Evolutionary conservation across 2,113 vertebrate genomes (phyloP).

Genomic region (Lepus timidus): DNA sequence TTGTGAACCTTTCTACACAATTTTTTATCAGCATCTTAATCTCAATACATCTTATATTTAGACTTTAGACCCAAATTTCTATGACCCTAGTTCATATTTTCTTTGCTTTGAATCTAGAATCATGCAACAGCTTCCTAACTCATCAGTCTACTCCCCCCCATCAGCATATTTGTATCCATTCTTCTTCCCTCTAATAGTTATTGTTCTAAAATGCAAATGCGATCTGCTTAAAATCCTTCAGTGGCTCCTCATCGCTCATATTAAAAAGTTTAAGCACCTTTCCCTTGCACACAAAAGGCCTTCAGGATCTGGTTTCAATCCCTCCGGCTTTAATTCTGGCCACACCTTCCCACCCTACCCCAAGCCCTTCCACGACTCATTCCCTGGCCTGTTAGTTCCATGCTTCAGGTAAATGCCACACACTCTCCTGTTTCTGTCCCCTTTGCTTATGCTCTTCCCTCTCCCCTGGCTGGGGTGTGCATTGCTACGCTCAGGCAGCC

Average conservation of each 20-base stretch:
- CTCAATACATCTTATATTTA: background rate
- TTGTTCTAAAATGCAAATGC: background rate
- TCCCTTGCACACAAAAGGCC: background rate
- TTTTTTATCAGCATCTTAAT: background rate
- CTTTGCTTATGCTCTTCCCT: background rate
- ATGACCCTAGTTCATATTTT: background rate
- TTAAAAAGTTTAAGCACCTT: background rate
- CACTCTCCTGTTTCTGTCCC: background rate
- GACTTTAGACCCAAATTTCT: background rate
- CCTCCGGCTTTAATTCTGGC: background rate
- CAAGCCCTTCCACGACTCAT: background rate
- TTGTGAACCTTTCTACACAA: background rate
- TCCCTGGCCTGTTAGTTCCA: background rate
- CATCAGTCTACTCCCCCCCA: background rate
- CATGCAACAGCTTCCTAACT: background rate
- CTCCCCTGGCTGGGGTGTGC: background rate
- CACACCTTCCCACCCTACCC: background rate
- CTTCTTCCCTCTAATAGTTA: background rate
- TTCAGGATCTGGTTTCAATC: background rate
- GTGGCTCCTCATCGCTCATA: background rate
- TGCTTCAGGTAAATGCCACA: background rate
- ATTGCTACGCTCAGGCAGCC: background rate
- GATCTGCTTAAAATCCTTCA: background rate
- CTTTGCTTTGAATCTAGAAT: conserved; percentile 46
- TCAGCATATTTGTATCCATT: background rate